phyloP scores from a whole-genome alignment of 2,113 vertebrate genomes.

The Anhinga anhinga region DNA sequence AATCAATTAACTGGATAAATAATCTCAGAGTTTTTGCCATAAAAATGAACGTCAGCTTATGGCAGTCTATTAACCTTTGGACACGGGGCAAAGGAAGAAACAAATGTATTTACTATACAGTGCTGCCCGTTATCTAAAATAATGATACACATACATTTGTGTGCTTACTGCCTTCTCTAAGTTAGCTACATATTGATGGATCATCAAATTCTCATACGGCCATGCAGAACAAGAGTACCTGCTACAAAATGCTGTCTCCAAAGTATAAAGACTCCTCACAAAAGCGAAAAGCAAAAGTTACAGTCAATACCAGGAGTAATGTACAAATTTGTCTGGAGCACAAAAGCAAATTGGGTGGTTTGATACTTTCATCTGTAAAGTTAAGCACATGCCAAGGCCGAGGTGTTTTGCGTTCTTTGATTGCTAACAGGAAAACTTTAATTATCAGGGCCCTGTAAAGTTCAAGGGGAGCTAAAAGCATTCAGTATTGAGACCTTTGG shows the following conservation, averaged over 20 bases:
- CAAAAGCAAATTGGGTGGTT: neutral
- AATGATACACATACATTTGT: neutral
- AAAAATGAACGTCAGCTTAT: neutral
- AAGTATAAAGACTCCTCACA: neutral
- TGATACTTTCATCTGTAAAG: neutral
- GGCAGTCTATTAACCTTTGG: constrained; percentile 6
- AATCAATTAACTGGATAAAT: neutral
- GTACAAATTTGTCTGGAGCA: neutral
- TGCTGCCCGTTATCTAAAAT: neutral
- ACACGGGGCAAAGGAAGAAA: neutral
- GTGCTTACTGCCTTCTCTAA: neutral
- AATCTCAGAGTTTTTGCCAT: neutral
- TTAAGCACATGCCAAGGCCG: constrained; percentile 12
- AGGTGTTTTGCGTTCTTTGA: neutral
- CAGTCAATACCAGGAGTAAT: neutral
- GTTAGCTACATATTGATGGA: neutral
- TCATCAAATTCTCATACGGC: neutral
- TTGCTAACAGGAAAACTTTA: neutral
- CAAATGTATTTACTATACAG: neutral
- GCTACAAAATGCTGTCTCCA: neutral
- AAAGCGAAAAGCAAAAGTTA: neutral
- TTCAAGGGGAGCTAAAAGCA: neutral
- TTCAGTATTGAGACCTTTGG: neutral
- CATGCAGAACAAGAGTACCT: neutral
- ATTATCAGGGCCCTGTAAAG: neutral